phyloP scores from a whole-genome alignment of 1,140 invertebrate genomes.

The Drosophila carrolli region DNA sequence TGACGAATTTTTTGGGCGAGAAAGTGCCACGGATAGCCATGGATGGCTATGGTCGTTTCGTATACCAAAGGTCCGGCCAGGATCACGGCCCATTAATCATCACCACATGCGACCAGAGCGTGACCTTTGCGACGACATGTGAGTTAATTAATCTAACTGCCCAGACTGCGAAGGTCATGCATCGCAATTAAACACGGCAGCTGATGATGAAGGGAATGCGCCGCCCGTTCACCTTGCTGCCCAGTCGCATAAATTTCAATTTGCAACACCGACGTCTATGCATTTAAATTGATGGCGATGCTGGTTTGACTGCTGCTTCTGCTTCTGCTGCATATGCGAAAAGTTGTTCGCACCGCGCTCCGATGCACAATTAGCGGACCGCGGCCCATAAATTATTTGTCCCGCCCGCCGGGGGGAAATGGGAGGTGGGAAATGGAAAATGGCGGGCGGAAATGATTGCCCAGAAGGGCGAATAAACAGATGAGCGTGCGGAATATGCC shows the following conservation, averaged over 20 bases:
- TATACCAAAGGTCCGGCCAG: constrained; percentile 16
- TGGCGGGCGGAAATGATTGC: constrained; percentile 62
- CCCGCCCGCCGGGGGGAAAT: constrained; percentile 7
- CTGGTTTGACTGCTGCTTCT: background rate
- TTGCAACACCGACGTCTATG: constrained; percentile 49
- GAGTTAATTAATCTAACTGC: constrained; percentile 78
- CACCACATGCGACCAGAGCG: constrained; percentile 50
- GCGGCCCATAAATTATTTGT: constrained; percentile 67
- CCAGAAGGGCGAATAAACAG: constrained; percentile 31
- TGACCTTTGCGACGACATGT: constrained; percentile 73
- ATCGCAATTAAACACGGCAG: constrained; percentile 52
- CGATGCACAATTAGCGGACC: constrained; percentile 70
- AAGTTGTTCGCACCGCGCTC: constrained; percentile 63
- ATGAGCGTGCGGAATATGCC: constrained; percentile 19
- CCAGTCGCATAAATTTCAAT: constrained; percentile 77
- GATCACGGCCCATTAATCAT: constrained; percentile 66
- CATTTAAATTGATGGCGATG: constrained; percentile 49
- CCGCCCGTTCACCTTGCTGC: constrained; percentile 27
- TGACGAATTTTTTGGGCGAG: constrained; percentile 3
- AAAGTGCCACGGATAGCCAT: constrained; percentile 16
- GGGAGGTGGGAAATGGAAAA: constrained; percentile 49
- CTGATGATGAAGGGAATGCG: constrained; percentile 37
- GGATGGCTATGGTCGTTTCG: background rate
- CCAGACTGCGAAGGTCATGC: constrained; percentile 66
- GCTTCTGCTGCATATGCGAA: constrained; percentile 57